Evolutionary conservation across 2,797 vertebrate genomes (phyloP), one percentile per base, ranked within the genome.

Genomic region (Xenentodon cancila): DNA sequence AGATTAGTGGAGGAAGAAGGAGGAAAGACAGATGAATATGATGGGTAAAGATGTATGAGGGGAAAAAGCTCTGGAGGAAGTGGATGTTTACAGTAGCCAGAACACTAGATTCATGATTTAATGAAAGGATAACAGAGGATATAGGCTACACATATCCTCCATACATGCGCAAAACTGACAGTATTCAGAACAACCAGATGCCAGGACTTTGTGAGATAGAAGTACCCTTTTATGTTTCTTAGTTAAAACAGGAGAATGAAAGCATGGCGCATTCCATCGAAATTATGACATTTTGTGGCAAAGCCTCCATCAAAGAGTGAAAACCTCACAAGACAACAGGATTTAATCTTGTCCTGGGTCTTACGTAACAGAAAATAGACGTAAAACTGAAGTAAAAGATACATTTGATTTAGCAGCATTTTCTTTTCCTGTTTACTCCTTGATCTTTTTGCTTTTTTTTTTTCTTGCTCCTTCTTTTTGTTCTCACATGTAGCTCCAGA

Each of bases 61-160:
- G 53, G 48, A 65, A 73, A 68, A 61, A 75, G 68, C 51, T 74
- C 45, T 27, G 2, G 16, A 79, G 75, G 77, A 87, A 79, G 68
- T 74, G 68, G 47, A 64, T 89, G 73, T 90, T 89, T 84, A 84
- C 58, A 80, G 70, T 77, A 79, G 70, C 27, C 48, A 7, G 21
- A 45, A 15, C 18, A 27, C 34, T 40, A 43, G 60, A 79, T 53
- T 80, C 32, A 25, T 21, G 61, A 47, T 77, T 77, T 81, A 82
- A 85, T 88, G 77, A 84, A 81, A 85, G 78, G 74, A 77, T 81
- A 66, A 67, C 55, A 30, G 19, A 56, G 62, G 67, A 67, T 73
- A 63, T 9, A 59, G 60, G 54, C 17, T 18, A 65, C 52, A 72
- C 62, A 76, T 73, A 64, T 40, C 50, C 57, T 71, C 22, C 27